Percentiles rank a stretch among this genome's conserved stretches.
Conservation (phyloP, 1,140 invertebrate species). For the Zaprionus gabonicus region DNA sequence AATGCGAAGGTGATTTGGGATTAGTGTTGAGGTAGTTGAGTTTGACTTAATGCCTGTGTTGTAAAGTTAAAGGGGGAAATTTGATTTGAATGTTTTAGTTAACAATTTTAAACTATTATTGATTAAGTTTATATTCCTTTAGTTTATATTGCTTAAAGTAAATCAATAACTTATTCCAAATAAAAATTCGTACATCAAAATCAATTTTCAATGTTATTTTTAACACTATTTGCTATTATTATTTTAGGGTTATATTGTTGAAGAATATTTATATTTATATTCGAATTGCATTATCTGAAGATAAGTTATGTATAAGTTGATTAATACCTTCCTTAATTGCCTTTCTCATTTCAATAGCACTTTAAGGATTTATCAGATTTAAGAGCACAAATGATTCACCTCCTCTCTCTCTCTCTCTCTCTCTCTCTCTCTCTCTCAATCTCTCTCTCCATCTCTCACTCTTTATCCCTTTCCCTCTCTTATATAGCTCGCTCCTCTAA, state of each 20-base stretch:
- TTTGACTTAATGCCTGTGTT: background rate
- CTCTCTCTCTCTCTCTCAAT: background rate
- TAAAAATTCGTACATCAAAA: too few species aligned
- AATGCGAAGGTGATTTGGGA: background rate
- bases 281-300: too few species aligned
- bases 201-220: background rate
- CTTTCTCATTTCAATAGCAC: background rate
- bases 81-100: background rate
- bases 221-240: background rate
- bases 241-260: background rate
- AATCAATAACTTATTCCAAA: too few species aligned
- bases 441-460: background rate
- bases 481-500: background rate
- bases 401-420: background rate
- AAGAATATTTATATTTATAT: too few species aligned
- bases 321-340: background rate
- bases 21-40: background rate
- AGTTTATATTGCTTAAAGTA: too few species aligned
- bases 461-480: background rate
- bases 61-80: background rate
- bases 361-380: background rate
- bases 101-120: background rate
- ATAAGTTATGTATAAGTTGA: too few species aligned
- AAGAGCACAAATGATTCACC: background rate
- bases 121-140: background rate